A percentile compares a stretch with the other conserved stretches of the same genome.
Conservation (phyloP, 2,797 vertebrate genomes). For the Mormyrus proboscirostris region DNA sequence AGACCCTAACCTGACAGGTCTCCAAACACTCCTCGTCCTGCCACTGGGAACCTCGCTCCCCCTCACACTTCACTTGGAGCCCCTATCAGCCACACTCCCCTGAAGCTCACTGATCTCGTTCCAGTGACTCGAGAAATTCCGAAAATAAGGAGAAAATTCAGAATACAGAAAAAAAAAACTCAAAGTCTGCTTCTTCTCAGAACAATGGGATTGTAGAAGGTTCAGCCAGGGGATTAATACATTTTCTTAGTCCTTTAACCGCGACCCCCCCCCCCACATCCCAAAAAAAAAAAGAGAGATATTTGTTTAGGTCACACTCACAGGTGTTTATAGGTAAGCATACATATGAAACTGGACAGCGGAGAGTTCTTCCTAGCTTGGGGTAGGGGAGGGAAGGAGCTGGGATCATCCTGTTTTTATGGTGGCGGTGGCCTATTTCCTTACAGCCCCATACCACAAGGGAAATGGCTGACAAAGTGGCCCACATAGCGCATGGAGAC, state of each 20-base stretch:
- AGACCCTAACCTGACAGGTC: neutral
- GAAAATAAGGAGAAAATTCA: neutral
- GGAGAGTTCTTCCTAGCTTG: neutral
- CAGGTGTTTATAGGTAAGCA: neutral
- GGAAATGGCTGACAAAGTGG: conserved; percentile 45
- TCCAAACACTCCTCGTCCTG: neutral
- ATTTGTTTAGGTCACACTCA: conserved; percentile 10
- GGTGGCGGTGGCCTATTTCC: conserved; percentile 37
- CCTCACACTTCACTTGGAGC: neutral
- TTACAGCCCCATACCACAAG: conserved; percentile 36
- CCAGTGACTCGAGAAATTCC: neutral
- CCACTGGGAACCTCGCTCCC: neutral
- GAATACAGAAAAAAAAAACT: neutral
- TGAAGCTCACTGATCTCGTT: neutral
- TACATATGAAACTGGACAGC: conserved; percentile 29
- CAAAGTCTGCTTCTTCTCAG: neutral
- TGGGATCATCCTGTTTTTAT: conserved; percentile 43
- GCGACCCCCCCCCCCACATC: neutral
- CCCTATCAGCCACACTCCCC: neutral
- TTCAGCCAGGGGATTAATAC: neutral
- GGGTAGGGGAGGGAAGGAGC: conserved; percentile 38
- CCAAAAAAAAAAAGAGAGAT: neutral
- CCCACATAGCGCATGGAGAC: conserved; percentile 46
- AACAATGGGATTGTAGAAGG: neutral
- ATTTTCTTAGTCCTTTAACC: neutral